These are phyloP conservation scores for Mystacornis crossleyi DNA, from an alignment of 2,113 vertebrate species.

Conservation along the genomic window DNA sequence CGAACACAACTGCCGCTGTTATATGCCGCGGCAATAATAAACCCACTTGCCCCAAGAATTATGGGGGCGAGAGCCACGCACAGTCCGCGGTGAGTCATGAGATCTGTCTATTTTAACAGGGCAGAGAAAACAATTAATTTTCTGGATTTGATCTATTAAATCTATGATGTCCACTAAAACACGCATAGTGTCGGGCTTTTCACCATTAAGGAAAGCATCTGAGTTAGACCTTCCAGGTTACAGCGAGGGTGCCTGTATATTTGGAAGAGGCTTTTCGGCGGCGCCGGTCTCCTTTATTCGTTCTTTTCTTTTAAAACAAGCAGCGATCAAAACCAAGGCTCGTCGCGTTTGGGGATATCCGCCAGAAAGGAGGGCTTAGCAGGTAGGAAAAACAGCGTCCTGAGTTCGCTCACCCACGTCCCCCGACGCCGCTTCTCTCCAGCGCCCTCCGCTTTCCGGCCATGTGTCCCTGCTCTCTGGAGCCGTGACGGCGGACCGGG, in stretches of 20 bases:
- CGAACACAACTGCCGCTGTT: not conserved
- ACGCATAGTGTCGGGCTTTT: not conserved
- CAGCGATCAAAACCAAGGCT: not conserved
- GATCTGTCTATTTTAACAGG: not conserved
- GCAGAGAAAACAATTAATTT: not conserved
- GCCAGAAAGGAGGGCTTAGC: not conserved
- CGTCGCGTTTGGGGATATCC: not conserved
- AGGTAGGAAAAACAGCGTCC: not conserved
- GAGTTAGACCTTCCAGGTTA: not conserved
- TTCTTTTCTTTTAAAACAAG: not conserved
- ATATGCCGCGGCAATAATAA: not conserved
- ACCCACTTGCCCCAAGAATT: not conserved
- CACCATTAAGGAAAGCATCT: not conserved
- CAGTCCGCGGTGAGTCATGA: not conserved
- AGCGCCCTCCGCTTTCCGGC: not conserved
- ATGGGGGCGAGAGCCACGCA: not conserved
- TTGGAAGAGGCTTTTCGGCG: not conserved
- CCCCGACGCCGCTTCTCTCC: not conserved
- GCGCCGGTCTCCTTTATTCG: not conserved
- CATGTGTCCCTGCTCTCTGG: not conserved
- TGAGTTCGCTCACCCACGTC: not conserved
- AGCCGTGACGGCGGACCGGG: not conserved
- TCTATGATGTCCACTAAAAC: not conserved
- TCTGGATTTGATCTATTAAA: not conserved
- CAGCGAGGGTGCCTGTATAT: accelerated